Evolutionary conservation across 2,888 invertebrate species (phyloP).

Genomic region (Ormyrus thymus): DNA sequence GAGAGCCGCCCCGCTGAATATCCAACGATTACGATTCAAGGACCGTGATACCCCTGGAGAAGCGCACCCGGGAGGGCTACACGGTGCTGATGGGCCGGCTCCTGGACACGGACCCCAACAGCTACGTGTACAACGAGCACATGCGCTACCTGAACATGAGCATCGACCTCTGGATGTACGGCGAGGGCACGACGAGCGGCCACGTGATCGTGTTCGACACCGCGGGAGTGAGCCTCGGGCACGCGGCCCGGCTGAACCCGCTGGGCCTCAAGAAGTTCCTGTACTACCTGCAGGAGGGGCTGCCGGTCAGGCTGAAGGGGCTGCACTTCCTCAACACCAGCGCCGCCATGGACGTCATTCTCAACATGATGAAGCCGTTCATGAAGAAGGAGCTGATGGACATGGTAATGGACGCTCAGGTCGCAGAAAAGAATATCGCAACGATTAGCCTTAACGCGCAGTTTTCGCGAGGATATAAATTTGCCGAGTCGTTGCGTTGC

Average conservation of each 20-base stretch:
- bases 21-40: background rate
- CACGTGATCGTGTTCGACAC: slow-evolving; percentile 80
- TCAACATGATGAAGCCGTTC: slow-evolving; percentile 82
- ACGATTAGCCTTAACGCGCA: too few relatives aligned
- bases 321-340: slow-evolving; percentile 83
- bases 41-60: slow-evolving; percentile 70
- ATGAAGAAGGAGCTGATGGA: slow-evolving; percentile 80
- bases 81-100: slow-evolving; percentile 77
- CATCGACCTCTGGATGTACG: slow-evolving; percentile 77
- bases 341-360: slow-evolving; percentile 81
- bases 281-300: slow-evolving; percentile 82
- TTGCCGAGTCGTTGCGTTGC: too few relatives aligned
- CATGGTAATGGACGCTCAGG: slow-evolving; percentile 60
- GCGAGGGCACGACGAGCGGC: slow-evolving; percentile 78
- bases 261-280: slow-evolving; percentile 81
- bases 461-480: too few relatives aligned
- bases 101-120: slow-evolving; percentile 78
- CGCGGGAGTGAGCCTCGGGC: slow-evolving; percentile 78
- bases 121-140: slow-evolving; percentile 77
- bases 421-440: too few relatives aligned
- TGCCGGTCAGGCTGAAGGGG: slow-evolving; percentile 81
- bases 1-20: too few relatives aligned
- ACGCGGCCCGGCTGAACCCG: slow-evolving; percentile 79
- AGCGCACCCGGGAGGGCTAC: slow-evolving; percentile 77
- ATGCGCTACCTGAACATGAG: slow-evolving; percentile 78